A percentile compares a stretch with the other conserved stretches of the same genome.
phyloP scores from a whole-genome alignment of 2,797 vertebrate species.

The Anableps anableps region DNA sequence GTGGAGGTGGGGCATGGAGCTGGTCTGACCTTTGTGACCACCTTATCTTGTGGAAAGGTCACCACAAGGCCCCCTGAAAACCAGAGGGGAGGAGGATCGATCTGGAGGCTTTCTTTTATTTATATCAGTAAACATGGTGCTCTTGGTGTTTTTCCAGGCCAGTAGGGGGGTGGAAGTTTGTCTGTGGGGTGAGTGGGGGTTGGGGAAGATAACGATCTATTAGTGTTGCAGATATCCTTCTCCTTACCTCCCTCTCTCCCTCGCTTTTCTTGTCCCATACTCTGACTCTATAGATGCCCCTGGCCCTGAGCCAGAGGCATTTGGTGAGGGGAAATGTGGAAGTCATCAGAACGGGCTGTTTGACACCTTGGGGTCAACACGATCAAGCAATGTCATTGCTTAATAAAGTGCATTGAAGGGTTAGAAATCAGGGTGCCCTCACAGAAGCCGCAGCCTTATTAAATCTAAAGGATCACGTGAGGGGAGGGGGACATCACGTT shows the following conservation, averaged over 20 bases:
- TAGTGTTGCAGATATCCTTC: constrained; percentile 84
- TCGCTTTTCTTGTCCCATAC: constrained; percentile 59
- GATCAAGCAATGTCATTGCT: constrained; percentile 70
- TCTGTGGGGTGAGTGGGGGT: neutral
- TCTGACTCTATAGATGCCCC: constrained; percentile 63
- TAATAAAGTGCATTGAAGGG: constrained; percentile 58
- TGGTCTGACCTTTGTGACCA: constrained; percentile 78
- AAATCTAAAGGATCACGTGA: constrained; percentile 39
- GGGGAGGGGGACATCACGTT: constrained; percentile 54
- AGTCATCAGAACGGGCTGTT: constrained; percentile 70
- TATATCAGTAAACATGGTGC: constrained; percentile 84
- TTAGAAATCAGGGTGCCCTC: constrained; percentile 50
- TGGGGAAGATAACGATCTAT: constrained; percentile 83
- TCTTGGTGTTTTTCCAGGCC: constrained; percentile 82
- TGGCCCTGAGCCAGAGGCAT: constrained; percentile 66
- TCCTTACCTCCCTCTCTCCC: constrained; percentile 68
- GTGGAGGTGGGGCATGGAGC: constrained; percentile 10
- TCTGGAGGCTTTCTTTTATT: constrained; percentile 82
- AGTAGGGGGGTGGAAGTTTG: constrained; percentile 32
- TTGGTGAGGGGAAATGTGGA: constrained; percentile 70
- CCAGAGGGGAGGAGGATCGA: constrained; percentile 78
- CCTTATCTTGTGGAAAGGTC: constrained; percentile 84
- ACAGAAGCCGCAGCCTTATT: constrained; percentile 63
- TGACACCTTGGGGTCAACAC: constrained; percentile 60
- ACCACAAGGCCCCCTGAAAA: constrained; percentile 79